Conservation (phyloP, 2,113 vertebrate species). For the Gracilinanus agilis region DNA sequence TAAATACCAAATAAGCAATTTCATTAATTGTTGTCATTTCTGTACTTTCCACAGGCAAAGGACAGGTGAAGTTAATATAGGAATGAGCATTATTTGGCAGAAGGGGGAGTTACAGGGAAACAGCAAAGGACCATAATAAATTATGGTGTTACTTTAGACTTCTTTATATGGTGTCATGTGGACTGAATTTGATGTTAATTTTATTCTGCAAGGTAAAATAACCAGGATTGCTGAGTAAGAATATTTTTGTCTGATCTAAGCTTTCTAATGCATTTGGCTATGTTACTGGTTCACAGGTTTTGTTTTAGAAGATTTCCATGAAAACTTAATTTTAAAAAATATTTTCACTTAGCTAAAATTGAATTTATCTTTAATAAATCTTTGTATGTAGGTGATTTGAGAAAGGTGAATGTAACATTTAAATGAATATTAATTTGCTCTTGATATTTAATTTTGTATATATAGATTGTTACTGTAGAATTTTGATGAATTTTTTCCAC, state of each 20-base stretch:
- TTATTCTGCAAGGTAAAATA: slow-evolving; percentile 9
- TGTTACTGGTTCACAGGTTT: not conserved
- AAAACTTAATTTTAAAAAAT: slow-evolving; percentile 37
- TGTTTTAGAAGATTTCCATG: not conserved
- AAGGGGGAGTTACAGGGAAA: not conserved
- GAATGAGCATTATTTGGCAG: not conserved
- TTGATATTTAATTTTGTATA: not conserved
- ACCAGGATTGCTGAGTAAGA: slow-evolving; percentile 34
- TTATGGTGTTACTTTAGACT: not conserved
- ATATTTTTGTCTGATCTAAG: slow-evolving; percentile 23
- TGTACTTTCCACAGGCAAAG: not conserved
- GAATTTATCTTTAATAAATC: slow-evolving; percentile 29
- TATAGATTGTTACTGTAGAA: not conserved
- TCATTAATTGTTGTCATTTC: not conserved
- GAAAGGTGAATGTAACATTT: slow-evolving; percentile 33
- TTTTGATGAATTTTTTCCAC: slow-evolving; percentile 23
- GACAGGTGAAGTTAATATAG: not conserved
- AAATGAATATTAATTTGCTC: slow-evolving; percentile 53
- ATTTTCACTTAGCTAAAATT: not conserved
- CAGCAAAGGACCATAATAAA: not conserved
- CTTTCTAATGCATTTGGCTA: not conserved
- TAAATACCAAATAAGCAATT: not conserved
- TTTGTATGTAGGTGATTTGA: slow-evolving; percentile 7
- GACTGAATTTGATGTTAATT: not conserved
- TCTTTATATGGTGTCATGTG: not conserved